Evolutionary conservation across 2,888 invertebrate species (phyloP), one percentile per base, ranked within the genome.

Genomic region (Meandrusa payeni): DNA sequence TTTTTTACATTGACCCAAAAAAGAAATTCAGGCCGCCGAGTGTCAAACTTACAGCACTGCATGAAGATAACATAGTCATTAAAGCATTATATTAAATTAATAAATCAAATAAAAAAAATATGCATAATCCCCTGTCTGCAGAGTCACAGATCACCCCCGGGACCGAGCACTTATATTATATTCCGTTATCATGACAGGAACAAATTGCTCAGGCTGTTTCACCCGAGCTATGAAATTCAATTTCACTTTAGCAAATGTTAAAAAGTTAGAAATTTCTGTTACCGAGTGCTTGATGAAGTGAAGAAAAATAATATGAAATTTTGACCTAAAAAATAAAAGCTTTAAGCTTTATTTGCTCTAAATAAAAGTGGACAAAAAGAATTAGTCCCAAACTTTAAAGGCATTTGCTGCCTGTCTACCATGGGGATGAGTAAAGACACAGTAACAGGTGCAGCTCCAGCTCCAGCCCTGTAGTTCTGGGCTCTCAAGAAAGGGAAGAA

Each of bases 171-270:
- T 37, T 17, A 36, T 36, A 12, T 29, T 26, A 23, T 24, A 11
- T 31, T 15, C 13, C 24, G 31, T 32, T 32, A 19, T 17, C 7
- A n/a, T 22, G 40, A 11, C 40, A 40, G 26, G 11, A 32, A 32
- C 24, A 31, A 32, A 40, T 40, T 40, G 24, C 26, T 32, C 19
- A n/a, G 12, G 24, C 17, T 24, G 24, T 23, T 32, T 31, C 19
- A 24, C 10, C 36, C 26, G 17, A 32, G 31, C 4, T 31, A 24
- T 40, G 24, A 40, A 26, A 19, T 24, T 40, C 31, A 40, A 26
- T 40, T 40, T 24, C 10, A 15, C 24, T 15, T 24, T 4, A 24
- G 23, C 23, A 40, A 40, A 17, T 31, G 22, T 15, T 24, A 15
- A 34, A 24, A 34, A 39, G 22, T 39, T 15, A 20, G 11, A 7